These are phyloP conservation scores for Drosophila mimetica DNA, from an alignment of 2,888 invertebrate species.

Conservation along the genomic window DNA sequence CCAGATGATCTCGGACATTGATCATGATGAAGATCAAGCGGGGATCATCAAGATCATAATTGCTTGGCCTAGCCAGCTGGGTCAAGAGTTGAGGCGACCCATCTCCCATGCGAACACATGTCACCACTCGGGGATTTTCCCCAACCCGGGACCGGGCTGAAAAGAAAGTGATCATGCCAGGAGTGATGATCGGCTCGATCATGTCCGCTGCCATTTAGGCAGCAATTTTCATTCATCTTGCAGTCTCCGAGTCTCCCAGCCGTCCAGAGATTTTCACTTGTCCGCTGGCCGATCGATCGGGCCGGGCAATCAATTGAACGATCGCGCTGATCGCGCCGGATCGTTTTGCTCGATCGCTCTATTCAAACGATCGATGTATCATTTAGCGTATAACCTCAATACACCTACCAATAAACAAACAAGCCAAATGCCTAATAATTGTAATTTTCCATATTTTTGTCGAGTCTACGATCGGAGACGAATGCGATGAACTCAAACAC, in stretches of 20 bases:
- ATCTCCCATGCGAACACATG: slow-evolving; percentile 50
- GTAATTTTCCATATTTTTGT: slow-evolving; percentile 78
- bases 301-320: slow-evolving; percentile 65
- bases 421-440: slow-evolving; percentile 78
- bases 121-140: slow-evolving; percentile 60
- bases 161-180: slow-evolving; percentile 69
- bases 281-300: slow-evolving; percentile 35
- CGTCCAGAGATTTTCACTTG: slow-evolving; percentile 62
- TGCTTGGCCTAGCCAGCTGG: slow-evolving; percentile 67
- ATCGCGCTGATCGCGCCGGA: slow-evolving; percentile 37
- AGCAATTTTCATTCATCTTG: slow-evolving; percentile 72
- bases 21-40: slow-evolving; percentile 51
- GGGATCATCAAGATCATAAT: slow-evolving; percentile 58
- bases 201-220: slow-evolving; percentile 68
- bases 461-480: slow-evolving; percentile 72
- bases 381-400: slow-evolving; percentile 76
- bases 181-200: slow-evolving; percentile 47
- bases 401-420: slow-evolving; percentile 77
- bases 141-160: slow-evolving; percentile 5
- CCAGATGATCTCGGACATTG: slow-evolving; percentile 58
- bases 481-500: slow-evolving; percentile 62
- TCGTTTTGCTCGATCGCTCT: slow-evolving; percentile 64
- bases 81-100: slow-evolving; percentile 54
- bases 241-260: no score
- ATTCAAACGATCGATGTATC: slow-evolving; percentile 72